phyloP scores from a whole-genome alignment of 2,888 invertebrate species.

The Oegoconia quadripuncta region DNA sequence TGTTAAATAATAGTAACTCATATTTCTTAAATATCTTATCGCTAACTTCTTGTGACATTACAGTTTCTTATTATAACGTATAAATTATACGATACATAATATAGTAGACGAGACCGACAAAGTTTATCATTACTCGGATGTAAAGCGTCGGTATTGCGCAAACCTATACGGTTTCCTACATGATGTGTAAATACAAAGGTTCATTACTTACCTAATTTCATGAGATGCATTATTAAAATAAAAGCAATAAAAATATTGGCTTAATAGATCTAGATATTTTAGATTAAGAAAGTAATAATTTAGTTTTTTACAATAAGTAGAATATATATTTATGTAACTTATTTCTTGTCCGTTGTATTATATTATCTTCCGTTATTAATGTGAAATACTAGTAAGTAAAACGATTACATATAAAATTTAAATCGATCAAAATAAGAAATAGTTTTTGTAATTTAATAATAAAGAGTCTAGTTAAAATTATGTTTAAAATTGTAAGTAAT shows the following conservation, averaged over 20 bases:
- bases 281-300: neutral
- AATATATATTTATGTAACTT: no score
- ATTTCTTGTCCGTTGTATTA: no score
- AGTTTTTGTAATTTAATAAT: no score
- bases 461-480: no score
- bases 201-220: neutral
- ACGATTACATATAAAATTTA: no score
- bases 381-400: no score
- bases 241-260: neutral
- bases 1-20: no score
- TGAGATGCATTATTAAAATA: neutral
- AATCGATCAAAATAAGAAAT: no score
- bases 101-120: conserved; percentile 67
- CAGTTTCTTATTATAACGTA: neutral
- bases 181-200: conserved; percentile 5
- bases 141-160: conserved; percentile 69
- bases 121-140: conserved; percentile 75
- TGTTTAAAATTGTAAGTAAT: no score
- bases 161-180: conserved; percentile 42
- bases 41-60: neutral
- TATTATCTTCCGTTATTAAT: no score
- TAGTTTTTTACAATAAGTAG: no score
- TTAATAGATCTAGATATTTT: neutral
- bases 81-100: neutral
- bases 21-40: neutral